phyloP scores from a whole-genome alignment of 2,888 invertebrate species.

The Caenorhabditis doughertyi region DNA sequence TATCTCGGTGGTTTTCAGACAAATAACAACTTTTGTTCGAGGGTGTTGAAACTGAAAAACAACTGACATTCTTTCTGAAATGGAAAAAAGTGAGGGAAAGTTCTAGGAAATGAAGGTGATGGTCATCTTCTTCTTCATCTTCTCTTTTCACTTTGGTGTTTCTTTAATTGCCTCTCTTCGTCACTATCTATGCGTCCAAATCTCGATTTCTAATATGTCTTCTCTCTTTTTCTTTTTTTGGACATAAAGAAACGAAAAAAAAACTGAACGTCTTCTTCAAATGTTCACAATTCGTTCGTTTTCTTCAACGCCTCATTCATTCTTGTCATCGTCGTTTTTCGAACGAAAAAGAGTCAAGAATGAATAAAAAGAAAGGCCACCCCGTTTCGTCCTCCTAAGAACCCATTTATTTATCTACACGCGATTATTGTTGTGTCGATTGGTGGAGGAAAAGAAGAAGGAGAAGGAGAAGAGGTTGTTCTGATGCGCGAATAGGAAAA shows the following conservation, averaged over 20 bases:
- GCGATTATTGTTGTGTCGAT: constrained; percentile 42
- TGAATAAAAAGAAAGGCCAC: constrained; percentile 16
- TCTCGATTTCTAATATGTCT: constrained; percentile 32
- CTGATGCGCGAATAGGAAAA: not conserved
- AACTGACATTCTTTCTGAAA: not conserved
- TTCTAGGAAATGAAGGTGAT: constrained; percentile 12
- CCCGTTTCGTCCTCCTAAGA: not conserved
- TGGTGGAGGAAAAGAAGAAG: too few relatives aligned
- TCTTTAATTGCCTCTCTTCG: constrained; percentile 43
- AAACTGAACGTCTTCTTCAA: not conserved
- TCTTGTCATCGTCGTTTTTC: not conserved
- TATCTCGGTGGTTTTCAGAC: too few relatives aligned
- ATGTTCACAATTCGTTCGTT: too few relatives aligned
- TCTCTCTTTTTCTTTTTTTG: not conserved
- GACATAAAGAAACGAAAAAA: not conserved
- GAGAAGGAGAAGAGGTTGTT: not conserved
- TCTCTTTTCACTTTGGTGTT: constrained; percentile 6
- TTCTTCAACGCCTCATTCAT: constrained; percentile 4
- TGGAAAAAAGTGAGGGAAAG: constrained; percentile 4
- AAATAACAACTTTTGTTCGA: not conserved
- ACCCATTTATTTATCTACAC: constrained; percentile 53
- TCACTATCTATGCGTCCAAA: constrained; percentile 45
- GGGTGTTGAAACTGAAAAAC: constrained; percentile 18
- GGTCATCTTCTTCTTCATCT: constrained; percentile 4
- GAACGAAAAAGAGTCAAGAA: constrained; percentile 5